Base-by-base conservation (phyloP, 2,888 invertebrate species). In the Folsomia manolachei region DNA sequence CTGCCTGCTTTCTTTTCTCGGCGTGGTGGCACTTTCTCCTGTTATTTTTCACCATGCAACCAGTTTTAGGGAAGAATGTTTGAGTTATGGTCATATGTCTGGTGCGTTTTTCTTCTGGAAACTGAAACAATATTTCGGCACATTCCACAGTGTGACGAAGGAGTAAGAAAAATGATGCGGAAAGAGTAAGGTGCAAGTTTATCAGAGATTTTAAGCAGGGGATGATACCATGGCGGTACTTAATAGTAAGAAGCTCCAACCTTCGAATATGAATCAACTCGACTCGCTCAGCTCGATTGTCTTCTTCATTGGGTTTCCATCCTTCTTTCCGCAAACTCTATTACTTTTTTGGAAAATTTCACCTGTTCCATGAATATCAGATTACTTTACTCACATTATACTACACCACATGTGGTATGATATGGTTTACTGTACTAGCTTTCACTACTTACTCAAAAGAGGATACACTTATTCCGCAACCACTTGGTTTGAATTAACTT, bases 331-430 rank as follows among this genome's bases (percentile, higher is more conserved):
- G 14, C 60, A 11, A 21, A 27, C 67, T 67, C 56, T 67, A 67
- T 53, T 67, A 60, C 60, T 53, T 56, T 64, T 52, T 24, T 26
- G 26, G 23, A 25, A 53, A 60, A 67, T 56, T 67, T 67, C 24
- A 67, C 67, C 60, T 67, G 19, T 53, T 27, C 67, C 60, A 67
- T 67, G 67, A 67, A 67, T 67, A 67, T 53, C 52, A 67, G 51
- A 67, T 67, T 67, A 67, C 60, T 11, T 21, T n/a, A n/a, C n/a
- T n/a, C n/a, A n/a, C n/a, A n/a, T n/a, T n/a, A n/a, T n/a, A n/a
- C n/a, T n/a, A n/a, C n/a, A n/a, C n/a, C n/a, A n/a, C n/a, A n/a
- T n/a, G n/a, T n/a, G n/a, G n/a, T n/a, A n/a, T n/a, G n/a, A n/a
- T n/a, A n/a, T n/a, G n/a, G n/a, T n/a, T n/a, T n/a, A n/a, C n/a